Percentiles rank a stretch among this genome's conserved stretches.
These are phyloP conservation scores for Centropus bengalensis DNA, from an alignment of 2,113 vertebrate species.

Conservation along the genomic window DNA sequence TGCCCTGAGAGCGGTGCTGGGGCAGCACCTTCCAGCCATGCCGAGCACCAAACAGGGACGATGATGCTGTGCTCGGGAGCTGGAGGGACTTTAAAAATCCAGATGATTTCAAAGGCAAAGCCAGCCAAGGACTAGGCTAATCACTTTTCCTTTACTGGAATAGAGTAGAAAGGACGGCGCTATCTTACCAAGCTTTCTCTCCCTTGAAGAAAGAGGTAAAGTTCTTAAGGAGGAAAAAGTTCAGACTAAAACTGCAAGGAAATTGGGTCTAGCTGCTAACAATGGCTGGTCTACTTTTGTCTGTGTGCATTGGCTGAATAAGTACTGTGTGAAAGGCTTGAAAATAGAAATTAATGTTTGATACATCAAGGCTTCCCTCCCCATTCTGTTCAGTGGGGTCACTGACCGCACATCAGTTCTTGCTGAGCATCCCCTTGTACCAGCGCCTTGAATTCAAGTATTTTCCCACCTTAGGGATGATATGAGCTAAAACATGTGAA, in stretches of 20 bases:
- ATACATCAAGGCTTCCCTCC: not conserved
- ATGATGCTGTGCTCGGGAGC: rapidly evolving
- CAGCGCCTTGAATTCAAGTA: not conserved
- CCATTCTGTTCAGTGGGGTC: rapidly evolving
- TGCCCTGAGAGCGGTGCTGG: not conserved
- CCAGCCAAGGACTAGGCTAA: not conserved
- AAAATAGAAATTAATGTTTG: not conserved
- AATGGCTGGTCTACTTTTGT: not conserved
- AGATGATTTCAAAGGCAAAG: not conserved
- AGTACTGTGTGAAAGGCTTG: not conserved
- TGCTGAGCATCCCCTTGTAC: not conserved
- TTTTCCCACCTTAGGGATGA: not conserved
- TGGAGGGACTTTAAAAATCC: not conserved
- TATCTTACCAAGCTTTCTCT: not conserved
- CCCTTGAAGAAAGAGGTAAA: not conserved
- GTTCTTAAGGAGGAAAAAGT: not conserved
- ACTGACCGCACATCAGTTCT: not conserved
- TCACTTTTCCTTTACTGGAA: not conserved
- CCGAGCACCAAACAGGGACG: rapidly evolving
- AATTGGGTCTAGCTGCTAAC: not conserved
- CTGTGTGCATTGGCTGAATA: not conserved
- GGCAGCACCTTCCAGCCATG: not conserved
- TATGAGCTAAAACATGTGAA: not conserved
- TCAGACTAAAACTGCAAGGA: not conserved
- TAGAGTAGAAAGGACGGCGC: not conserved